Base-by-base conservation (phyloP, 2,888 invertebrate species). In the Eilema sororculum region DNA sequence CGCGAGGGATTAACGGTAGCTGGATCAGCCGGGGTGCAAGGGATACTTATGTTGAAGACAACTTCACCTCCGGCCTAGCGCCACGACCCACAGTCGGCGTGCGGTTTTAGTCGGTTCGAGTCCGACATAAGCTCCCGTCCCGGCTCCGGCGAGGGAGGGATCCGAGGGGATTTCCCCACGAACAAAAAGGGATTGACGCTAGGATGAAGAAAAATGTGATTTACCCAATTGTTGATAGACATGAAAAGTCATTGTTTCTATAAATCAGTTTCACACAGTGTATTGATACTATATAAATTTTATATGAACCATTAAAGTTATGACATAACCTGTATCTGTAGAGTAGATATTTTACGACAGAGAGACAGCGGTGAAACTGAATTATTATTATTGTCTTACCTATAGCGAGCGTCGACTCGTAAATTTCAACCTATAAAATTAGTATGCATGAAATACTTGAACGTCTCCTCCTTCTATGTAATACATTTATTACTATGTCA, bases 301-400 rank as follows among this genome's bases (percentile, higher is more conserved):
- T 77, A 77, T 72, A 70, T 41, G n/a, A 65, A 12, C 60, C 74
- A 78, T 81, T 81, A 81, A 78, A 78, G 71, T 71, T 65, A 60
- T 68, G 76, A 73, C 76, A 72, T 76, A 72, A 68, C 75, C 75
- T 73, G 61, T 70, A 65, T 63, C 65, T 72, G 68, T 63, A 66
- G 65, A 52, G 63, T 68, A 66, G 79, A 77, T 63, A 75, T 76
- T 84, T 82, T 83, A 84, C 75, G 83, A 79, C 73, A 37, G 68
- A 64, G 71, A 74, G 69, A 77, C 75, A 52, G 77, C 68, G 74
- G 71, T 74, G 72, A 74, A 75, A 71, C 72, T 79, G 78, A 84
- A 78, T 78, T 82, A 80, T 84, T 79, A 78, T 78, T 80, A 83
- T 78, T 76, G 81, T 84, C 76, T 78, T 79, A 81, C 76, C 74